Conservation (phyloP, 2,888 invertebrate species). For the Leptogaster cylindrica region DNA sequence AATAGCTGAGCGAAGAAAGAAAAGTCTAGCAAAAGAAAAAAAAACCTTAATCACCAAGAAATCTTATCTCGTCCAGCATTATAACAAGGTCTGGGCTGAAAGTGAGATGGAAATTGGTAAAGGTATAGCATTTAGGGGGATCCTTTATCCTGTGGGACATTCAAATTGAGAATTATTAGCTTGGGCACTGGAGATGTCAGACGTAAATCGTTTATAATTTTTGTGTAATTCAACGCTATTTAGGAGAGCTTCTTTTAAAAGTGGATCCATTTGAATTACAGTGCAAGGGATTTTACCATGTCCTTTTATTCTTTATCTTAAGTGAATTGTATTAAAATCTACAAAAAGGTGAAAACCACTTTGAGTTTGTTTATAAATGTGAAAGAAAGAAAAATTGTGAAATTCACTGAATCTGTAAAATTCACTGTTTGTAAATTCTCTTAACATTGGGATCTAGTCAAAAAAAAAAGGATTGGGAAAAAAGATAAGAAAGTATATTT, state of each 20-base stretch:
- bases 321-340: no score
- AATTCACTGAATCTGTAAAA: no score
- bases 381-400: no score
- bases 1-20: neutral
- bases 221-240: slow-evolving; percentile 22
- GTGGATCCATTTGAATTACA: no score
- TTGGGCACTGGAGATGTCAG: slow-evolving; percentile 13
- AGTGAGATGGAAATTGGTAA: neutral
- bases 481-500: no score
- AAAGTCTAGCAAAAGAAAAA: slow-evolving; percentile 7
- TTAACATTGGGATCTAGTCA: no score
- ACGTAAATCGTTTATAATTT: slow-evolving; percentile 46
- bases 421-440: no score
- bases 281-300: no score
- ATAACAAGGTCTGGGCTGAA: neutral
- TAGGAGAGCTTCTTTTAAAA: neutral
- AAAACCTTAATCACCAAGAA: slow-evolving; percentile 20
- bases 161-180: slow-evolving; percentile 37
- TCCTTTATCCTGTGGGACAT: slow-evolving; percentile 16
- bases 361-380: no score
- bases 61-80: slow-evolving; percentile 10
- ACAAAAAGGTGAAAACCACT: no score
- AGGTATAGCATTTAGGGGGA: neutral
- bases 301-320: no score
- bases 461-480: no score